A percentile compares a stretch with the other conserved stretches of the same genome.
Conservation (phyloP, 2,797 vertebrate genomes). For the Ctenochaetus hawaiiensis region DNA sequence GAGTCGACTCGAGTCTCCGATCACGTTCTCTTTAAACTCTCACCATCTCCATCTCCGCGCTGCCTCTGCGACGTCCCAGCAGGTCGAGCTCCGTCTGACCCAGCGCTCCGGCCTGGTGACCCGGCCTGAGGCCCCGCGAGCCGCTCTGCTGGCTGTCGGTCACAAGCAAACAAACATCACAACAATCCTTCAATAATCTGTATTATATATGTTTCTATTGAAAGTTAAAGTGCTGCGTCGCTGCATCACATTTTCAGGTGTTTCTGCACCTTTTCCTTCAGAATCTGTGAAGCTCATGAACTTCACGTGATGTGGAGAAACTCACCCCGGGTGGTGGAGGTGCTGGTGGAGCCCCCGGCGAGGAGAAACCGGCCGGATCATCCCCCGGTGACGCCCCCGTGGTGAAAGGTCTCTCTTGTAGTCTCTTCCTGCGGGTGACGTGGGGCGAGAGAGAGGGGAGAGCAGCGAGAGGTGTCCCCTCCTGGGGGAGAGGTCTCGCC, state of each 20-base stretch:
- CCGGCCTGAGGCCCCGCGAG: constrained; percentile 54
- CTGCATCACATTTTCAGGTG: too few relatives aligned
- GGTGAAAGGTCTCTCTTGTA: constrained; percentile 90
- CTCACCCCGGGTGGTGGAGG: constrained; percentile 72
- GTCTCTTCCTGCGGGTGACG: constrained; percentile 75
- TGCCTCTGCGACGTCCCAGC: constrained; percentile 72
- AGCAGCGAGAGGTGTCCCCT: constrained; percentile 83
- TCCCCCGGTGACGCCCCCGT: constrained; percentile 87
- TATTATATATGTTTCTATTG: too few relatives aligned
- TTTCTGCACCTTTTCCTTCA: too few relatives aligned
- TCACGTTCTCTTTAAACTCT: neutral
- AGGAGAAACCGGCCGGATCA: constrained; percentile 88
- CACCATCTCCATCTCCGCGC: constrained; percentile 87
- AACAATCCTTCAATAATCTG: neutral
- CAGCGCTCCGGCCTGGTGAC: constrained; percentile 46
- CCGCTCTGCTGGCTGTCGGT: constrained; percentile 59
- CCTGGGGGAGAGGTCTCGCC: constrained; percentile 92
- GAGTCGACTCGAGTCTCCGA: too few relatives aligned
- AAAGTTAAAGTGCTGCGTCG: too few relatives aligned
- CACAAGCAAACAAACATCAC: neutral
- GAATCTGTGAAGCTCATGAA: too few relatives aligned
- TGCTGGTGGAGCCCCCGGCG: constrained; percentile 88
- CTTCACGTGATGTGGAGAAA: neutral
- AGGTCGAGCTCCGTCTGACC: constrained; percentile 49
- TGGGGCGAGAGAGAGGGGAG: constrained; percentile 76